phyloP scores from a whole-genome alignment of 2,888 invertebrate species.

The Limenitis camilla region DNA sequence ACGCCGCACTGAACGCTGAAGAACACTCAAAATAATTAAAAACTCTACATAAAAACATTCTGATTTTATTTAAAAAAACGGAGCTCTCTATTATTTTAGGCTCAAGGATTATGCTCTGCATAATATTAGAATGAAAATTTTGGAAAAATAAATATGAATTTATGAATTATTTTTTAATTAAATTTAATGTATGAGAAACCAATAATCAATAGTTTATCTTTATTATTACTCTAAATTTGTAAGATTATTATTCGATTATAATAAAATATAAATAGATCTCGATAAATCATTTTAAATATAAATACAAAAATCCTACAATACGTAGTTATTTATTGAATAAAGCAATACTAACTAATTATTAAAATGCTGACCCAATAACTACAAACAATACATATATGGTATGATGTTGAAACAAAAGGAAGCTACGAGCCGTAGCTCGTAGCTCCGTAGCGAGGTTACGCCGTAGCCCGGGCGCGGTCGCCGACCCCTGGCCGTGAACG shows the following conservation, averaged over 20 bases:
- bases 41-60: constrained; percentile 17
- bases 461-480: constrained; percentile 70
- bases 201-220: too few relatives aligned
- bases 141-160: neutral
- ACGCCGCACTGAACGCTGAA: constrained; percentile 14
- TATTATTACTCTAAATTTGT: too few relatives aligned
- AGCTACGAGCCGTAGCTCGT: constrained; percentile 58
- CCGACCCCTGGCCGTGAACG: constrained; percentile 74
- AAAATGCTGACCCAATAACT: constrained; percentile 52
- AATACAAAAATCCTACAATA: neutral
- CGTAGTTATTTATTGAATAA: constrained; percentile 4
- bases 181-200: too few relatives aligned
- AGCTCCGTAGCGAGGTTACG: constrained; percentile 65
- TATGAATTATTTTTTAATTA: too few relatives aligned
- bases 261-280: too few relatives aligned
- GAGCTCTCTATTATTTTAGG: constrained; percentile 1
- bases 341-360: constrained; percentile 10
- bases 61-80: constrained; percentile 16
- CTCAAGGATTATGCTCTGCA: neutral
- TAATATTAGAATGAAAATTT: neutral
- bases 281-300: neutral
- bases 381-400: constrained; percentile 33
- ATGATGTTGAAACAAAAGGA: constrained; percentile 55
- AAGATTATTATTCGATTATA: too few relatives aligned
- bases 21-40: constrained; percentile 24